Base-by-base conservation (phyloP, 2,113 vertebrate genomes). In the Oreocharis arfaki region DNA sequence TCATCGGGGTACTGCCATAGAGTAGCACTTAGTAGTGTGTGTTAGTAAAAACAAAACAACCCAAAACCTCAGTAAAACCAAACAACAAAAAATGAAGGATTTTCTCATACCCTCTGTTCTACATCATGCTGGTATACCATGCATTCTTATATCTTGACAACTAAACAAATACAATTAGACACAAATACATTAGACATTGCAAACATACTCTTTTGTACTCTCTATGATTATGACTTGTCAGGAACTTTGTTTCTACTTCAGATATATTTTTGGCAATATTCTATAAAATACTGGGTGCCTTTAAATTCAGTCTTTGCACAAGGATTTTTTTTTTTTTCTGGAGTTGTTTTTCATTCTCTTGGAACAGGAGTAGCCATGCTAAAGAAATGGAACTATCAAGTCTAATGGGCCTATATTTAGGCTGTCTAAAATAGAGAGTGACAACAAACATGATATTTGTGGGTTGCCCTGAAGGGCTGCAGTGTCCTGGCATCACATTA, bases 321-420 rank as follows among this genome's bases (percentile, higher is more conserved):
- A 35, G 18, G 3, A 4, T 57, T 5, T 23, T 46, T 57, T 42
- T 57, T 42, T 59, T 44, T 68, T 75, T 17, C 49, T 67, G 23
- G 26, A 57, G 26, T 35, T 82, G 28, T 61, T 91, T 89, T 94
- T 82, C 35, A 16, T 84, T 89, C 63, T 60, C 10, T 56, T 92
- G 80, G 75, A 94, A 83, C 15, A 49, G 39, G 55, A 74, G 46
- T 55, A 55, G 44, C 61, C 46, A 57, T 49, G 46, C 69, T 87
- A 89, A 76, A 78, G 2, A 4, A 89, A 63, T 53, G 73, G 78
- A 39, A 80, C 46, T 33, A 74, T 63, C 33, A 41, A 70, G 55
- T 77, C 42, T 88, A 87, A 93, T 93, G 42, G 30, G 20, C 35
- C 93, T 97, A 93, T 96, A 90, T 96, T 96, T 95, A 97, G 87